Evolutionary conservation across 2,797 vertebrate genomes (phyloP).

Genomic region (Tauraco hartlaubi): DNA sequence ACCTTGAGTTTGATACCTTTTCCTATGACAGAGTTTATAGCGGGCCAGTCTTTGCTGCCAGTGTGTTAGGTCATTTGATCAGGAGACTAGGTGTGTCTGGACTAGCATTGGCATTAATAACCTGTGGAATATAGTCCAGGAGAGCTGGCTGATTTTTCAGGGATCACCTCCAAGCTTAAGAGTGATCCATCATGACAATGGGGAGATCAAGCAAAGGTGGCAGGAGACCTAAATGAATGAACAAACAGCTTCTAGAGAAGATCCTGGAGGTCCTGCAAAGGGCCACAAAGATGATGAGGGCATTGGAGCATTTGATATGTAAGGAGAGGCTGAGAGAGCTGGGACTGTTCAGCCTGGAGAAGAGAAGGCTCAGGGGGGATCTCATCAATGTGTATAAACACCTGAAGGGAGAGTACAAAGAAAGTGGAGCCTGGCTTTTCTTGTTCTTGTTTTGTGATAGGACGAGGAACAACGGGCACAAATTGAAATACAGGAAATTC

Average conservation of each 20-base stretch:
- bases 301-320: neutral
- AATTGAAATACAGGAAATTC: neutral
- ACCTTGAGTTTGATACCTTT: neutral
- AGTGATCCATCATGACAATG: neutral
- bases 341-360: neutral
- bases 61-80: neutral
- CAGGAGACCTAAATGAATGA: neutral
- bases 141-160: neutral
- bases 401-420: neutral
- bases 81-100: neutral
- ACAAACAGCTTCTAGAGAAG: neutral
- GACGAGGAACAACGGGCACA: neutral
- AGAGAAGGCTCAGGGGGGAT: neutral
- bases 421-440: neutral
- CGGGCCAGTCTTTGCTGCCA: neutral
- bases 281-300: neutral
- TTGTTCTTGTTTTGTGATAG: neutral
- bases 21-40: neutral
- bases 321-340: neutral
- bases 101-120: neutral
- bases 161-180: neutral
- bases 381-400: neutral
- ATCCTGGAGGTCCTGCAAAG: neutral
- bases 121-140: neutral
- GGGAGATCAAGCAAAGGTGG: neutral